A percentile compares a stretch with the other conserved stretches of the same genome.
These are phyloP conservation scores for Caracal caracal DNA, from an alignment of 2,113 vertebrate genomes.

Conservation along the genomic window DNA sequence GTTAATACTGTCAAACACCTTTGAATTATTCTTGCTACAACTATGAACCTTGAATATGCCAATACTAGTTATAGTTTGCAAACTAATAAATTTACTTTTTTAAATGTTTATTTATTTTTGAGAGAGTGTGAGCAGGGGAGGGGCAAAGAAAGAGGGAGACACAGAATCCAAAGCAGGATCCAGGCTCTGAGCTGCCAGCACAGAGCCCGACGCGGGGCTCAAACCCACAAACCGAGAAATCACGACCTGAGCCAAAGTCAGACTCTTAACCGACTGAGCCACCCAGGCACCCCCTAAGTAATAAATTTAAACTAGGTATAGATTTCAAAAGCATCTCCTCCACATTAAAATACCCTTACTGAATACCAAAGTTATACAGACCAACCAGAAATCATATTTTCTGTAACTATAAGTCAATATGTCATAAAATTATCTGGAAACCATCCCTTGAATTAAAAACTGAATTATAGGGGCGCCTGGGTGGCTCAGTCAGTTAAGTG, in stretches of 20 bases:
- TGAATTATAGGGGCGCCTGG: not conserved
- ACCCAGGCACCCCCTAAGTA: not conserved
- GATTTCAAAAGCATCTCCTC: conserved; percentile 8
- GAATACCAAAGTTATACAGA: conserved; percentile 31
- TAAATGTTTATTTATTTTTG: too few species aligned
- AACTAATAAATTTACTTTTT: not conserved
- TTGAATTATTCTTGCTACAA: conserved; percentile 41
- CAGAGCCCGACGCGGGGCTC: too few species aligned
- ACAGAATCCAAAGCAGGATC: too few species aligned
- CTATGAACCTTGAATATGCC: conserved; percentile 16
- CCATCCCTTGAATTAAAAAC: conserved; percentile 13
- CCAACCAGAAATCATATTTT: conserved; percentile 37
- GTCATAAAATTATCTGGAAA: conserved; percentile 31
- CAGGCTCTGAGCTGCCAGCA: too few species aligned
- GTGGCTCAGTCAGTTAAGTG: too few species aligned
- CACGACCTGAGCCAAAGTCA: too few species aligned
- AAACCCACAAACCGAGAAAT: too few species aligned
- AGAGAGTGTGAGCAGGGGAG: too few species aligned
- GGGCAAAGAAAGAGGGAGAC: too few species aligned
- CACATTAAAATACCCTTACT: not conserved
- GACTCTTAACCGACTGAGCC: too few species aligned
- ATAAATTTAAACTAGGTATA: conserved; percentile 24
- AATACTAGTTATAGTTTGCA: not conserved
- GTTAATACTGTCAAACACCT: conserved; percentile 34
- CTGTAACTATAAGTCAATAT: not conserved